Evolutionary conservation across 1,140 invertebrate species (phyloP).

Genomic region (Drosophila simulans): DNA sequence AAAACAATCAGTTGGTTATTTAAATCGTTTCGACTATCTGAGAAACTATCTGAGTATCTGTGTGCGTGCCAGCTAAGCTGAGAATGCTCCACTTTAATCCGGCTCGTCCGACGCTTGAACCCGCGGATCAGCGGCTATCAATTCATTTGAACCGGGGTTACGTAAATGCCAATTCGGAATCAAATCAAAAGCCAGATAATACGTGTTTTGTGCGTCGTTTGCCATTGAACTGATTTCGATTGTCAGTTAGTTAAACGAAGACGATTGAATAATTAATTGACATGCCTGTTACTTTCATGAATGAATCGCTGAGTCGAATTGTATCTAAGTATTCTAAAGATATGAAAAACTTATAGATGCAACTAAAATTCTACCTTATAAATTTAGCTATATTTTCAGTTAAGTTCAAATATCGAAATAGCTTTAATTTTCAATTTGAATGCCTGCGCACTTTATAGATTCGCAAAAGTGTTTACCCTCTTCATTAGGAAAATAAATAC

Average conservation of each 20-base stretch:
- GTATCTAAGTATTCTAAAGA: too few species aligned
- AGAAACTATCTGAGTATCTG: too few species aligned
- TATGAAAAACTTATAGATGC: not conserved
- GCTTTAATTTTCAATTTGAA: too few species aligned
- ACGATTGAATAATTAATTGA: not conserved
- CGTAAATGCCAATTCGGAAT: not conserved
- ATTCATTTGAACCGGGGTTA: conserved; percentile 28
- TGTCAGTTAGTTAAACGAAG: not conserved
- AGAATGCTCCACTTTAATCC: conserved; percentile 49
- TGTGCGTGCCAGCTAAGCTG: not conserved
- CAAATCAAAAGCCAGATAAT: conserved; percentile 36
- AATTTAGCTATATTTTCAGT: not conserved
- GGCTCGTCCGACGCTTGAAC: conserved; percentile 34
- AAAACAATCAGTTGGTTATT: not conserved
- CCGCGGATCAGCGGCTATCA: conserved; percentile 43
- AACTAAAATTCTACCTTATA: not conserved
- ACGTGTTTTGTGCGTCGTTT: conserved; percentile 43
- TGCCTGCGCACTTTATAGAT: not conserved
- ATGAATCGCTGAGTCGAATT: not conserved
- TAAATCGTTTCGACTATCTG: not conserved
- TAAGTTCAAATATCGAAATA: too few species aligned
- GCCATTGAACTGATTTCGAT: conserved; percentile 4
- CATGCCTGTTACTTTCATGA: not conserved
- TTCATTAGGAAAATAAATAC: not conserved
- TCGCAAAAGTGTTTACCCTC: not conserved